These are phyloP conservation scores for Emydocephalus ijimae DNA, from an alignment of 2,113 vertebrate genomes.

Conservation along the genomic window DNA sequence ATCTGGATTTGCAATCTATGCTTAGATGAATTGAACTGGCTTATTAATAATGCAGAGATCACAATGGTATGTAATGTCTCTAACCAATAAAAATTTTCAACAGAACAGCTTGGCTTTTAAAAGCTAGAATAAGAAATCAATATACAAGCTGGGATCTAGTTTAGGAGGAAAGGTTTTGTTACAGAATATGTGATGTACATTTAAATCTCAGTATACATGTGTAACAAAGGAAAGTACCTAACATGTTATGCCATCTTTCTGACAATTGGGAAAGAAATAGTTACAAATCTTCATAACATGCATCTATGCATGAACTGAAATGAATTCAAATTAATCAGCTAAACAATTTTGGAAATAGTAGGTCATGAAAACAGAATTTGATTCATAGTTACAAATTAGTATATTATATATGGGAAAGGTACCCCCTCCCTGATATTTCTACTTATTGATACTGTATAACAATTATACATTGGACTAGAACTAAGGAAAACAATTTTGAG, in stretches of 20 bases:
- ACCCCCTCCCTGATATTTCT: not conserved
- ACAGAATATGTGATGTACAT: not conserved
- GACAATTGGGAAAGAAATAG: not conserved
- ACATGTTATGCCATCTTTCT: not conserved
- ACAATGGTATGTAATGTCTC: slow-evolving; percentile 1
- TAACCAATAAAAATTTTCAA: slow-evolving; percentile 17
- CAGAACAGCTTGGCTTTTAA: slow-evolving; percentile 19
- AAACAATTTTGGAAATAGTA: not conserved
- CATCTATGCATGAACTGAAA: not conserved
- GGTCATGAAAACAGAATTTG: not conserved
- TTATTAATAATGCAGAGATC: slow-evolving; percentile 21
- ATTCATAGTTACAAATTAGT: not conserved
- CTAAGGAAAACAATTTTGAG: not conserved
- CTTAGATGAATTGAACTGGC: not conserved
- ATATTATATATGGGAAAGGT: too few relatives aligned
- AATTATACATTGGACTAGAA: not conserved
- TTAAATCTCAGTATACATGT: not conserved
- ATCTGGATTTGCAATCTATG: not conserved
- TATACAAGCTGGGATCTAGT: not conserved
- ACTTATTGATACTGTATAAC: not conserved
- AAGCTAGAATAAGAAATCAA: not conserved
- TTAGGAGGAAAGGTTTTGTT: not conserved
- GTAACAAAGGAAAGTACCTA: not conserved
- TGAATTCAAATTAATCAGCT: not conserved
- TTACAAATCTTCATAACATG: not conserved